Evolutionary conservation across 2,888 invertebrate genomes (phyloP).

Genomic region (Thumatha senex): DNA sequence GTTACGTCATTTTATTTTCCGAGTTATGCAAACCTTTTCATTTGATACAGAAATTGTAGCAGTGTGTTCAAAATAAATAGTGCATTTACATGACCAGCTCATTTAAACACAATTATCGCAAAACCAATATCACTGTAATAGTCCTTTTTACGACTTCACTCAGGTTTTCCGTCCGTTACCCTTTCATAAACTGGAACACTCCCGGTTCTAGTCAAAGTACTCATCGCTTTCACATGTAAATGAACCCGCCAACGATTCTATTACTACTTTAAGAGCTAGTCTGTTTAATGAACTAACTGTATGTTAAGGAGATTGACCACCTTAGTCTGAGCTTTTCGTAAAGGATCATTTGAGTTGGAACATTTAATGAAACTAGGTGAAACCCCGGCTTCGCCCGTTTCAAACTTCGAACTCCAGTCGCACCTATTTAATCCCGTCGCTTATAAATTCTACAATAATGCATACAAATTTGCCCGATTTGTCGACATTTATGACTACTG

Average conservation of each 20-base stretch:
- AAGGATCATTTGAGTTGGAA: background rate
- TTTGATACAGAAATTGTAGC: too few relatives aligned
- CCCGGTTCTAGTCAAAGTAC: background rate
- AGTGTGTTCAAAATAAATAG: too few relatives aligned
- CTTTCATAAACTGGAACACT: conserved; percentile 19
- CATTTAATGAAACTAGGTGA: too few relatives aligned
- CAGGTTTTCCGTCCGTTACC: conserved; percentile 21
- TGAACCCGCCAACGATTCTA: conserved; percentile 18
- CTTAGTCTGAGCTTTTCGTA: background rate
- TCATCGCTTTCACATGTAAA: conserved; percentile 28
- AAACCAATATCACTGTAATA: conserved; percentile 12
- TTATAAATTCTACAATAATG: too few relatives aligned
- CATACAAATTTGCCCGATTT: too few relatives aligned
- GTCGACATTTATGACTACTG: too few relatives aligned
- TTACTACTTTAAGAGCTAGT: conserved; percentile 20
- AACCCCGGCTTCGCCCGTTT: too few relatives aligned
- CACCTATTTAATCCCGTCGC: too few relatives aligned
- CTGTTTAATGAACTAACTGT: conserved; percentile 4
- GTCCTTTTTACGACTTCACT: conserved; percentile 2
- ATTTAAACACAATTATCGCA: background rate
- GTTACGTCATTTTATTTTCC: too few relatives aligned
- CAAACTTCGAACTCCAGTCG: too few relatives aligned
- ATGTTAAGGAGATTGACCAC: background rate
- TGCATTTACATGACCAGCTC: background rate
- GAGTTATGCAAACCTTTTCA: too few relatives aligned